A percentile compares a stretch with the other conserved stretches of the same genome.
phyloP scores from a whole-genome alignment of 2,888 invertebrate species.

The Xestia ashworthii region DNA sequence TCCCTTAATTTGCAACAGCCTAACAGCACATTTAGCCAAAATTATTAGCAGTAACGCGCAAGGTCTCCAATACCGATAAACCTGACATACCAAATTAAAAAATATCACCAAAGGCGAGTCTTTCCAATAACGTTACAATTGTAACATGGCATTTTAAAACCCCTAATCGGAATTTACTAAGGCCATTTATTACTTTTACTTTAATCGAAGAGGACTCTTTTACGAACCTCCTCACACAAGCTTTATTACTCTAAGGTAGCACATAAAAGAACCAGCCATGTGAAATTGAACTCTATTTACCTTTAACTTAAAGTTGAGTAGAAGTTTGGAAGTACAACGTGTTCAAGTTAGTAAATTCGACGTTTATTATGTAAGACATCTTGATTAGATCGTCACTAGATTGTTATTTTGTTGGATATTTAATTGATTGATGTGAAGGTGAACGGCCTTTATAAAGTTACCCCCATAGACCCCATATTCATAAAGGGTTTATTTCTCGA shows the following conservation, averaged over 20 bases:
- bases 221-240: slow-evolving; percentile 72
- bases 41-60: slow-evolving; percentile 41
- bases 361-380: slow-evolving; percentile 72
- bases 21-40: slow-evolving; percentile 27
- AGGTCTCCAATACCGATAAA: slow-evolving; percentile 40
- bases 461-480: slow-evolving; percentile 8
- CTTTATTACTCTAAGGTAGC: slow-evolving; percentile 74
- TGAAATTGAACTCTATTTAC: slow-evolving; percentile 55
- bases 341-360: slow-evolving; percentile 66
- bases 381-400: slow-evolving; percentile 71
- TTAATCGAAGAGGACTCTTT: slow-evolving; percentile 76
- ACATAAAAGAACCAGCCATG: slow-evolving; percentile 66
- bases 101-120: slow-evolving; percentile 49
- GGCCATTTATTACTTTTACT: slow-evolving; percentile 74
- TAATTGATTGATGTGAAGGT: slow-evolving; percentile 68
- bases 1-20: slow-evolving; percentile 40
- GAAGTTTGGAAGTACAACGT: slow-evolving; percentile 41
- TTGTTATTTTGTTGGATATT: slow-evolving; percentile 70
- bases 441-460: slow-evolving; percentile 37
- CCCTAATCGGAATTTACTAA: slow-evolving; percentile 71
- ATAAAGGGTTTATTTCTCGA: slow-evolving; percentile 40
- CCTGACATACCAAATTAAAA: slow-evolving; percentile 52
- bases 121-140: slow-evolving; percentile 58
- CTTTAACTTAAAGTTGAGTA: slow-evolving; percentile 38
- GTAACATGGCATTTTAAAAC: slow-evolving; percentile 63